Evolutionary conservation across 64 coral and sea anemone genomes (phyloP), one percentile per base, ranked within the genome.

Genomic region (Exaiptasia diaphana): DNA sequence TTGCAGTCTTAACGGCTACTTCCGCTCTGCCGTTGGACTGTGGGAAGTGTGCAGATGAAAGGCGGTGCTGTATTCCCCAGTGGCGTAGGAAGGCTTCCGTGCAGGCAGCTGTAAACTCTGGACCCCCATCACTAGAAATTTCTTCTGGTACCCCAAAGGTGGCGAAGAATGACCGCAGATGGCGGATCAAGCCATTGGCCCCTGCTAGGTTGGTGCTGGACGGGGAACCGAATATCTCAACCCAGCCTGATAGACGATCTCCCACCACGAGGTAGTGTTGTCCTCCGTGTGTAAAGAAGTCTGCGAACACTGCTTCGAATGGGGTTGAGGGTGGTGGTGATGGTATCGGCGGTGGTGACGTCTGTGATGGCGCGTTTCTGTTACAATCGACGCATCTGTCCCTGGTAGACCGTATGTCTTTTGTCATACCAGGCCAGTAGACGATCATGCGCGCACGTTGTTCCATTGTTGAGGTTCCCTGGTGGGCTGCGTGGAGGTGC

Each of bases 171-270:
- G 72, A 75, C 37, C 72, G 45, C 4, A 75, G 41, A 15, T 67
- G 63, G 20, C 30, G 63, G 29, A 75, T 48, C 38, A 75, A 41
- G 43, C 72, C 72, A 24, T 22, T 21, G 21, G 43, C 43, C 20
- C 72, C 45, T 75, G 37, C 38, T 22, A 50, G 72, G 72, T 49
- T 75, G 72, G 38, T 75, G 18, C 72, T 41, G 43, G 72, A 35
- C 24, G 72, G 20, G 37, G 72, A 75, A 35, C 72, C 48, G 23
- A 75, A 52, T 42, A 75, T 41, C 43, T 75, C 72, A 22, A 75
- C 72, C 72, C 41, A 75, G 38, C 72, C 72, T 43, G 72, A 75
- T 35, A 75, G 72, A 32, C 72, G 72, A 48, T 75, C 45, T 43
- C 72, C 72, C 24, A 75, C 38, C 21, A 75, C 43, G 37, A 75